These are phyloP conservation scores for Pyrochroa serraticornis DNA, from an alignment of 2,888 invertebrate genomes.

Conservation along the genomic window DNA sequence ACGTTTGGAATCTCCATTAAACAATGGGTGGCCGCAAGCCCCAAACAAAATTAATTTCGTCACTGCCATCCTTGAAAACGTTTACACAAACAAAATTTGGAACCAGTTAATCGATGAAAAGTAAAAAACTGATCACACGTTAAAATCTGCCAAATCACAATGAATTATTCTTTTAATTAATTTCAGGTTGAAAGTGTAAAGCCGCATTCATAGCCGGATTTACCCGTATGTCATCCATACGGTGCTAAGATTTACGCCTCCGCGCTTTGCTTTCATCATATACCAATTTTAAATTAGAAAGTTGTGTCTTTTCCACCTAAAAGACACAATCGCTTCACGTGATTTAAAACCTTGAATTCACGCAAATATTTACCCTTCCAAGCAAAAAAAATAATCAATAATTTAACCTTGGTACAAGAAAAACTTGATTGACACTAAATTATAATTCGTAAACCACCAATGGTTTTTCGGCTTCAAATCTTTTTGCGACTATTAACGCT, in stretches of 20 bases:
- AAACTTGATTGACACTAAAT: not conserved
- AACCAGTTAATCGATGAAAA: not conserved
- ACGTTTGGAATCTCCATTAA: not conserved
- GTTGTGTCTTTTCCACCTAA: not conserved
- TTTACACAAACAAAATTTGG: not conserved
- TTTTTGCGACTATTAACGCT: too few species aligned
- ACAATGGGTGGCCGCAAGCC: not conserved
- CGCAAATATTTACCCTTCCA: not conserved
- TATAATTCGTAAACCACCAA: not conserved
- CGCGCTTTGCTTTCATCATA: not conserved
- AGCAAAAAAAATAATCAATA: not conserved
- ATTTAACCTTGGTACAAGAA: not conserved
- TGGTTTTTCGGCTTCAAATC: too few species aligned
- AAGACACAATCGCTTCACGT: not conserved
- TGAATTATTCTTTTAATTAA: conserved; percentile 1
- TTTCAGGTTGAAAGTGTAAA: not conserved
- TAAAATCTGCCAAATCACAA: not conserved
- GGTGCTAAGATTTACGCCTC: not conserved
- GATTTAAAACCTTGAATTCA: not conserved
- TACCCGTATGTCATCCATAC: not conserved
- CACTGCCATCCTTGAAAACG: not conserved
- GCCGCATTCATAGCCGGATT: not conserved
- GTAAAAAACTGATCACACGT: not conserved
- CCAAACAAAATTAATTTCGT: not conserved
- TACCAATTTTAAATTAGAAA: not conserved